Evolutionary conservation across 37 sponge, comb jelly and placozoan species (phyloP).

Genomic region (Halichondria panicea): DNA sequence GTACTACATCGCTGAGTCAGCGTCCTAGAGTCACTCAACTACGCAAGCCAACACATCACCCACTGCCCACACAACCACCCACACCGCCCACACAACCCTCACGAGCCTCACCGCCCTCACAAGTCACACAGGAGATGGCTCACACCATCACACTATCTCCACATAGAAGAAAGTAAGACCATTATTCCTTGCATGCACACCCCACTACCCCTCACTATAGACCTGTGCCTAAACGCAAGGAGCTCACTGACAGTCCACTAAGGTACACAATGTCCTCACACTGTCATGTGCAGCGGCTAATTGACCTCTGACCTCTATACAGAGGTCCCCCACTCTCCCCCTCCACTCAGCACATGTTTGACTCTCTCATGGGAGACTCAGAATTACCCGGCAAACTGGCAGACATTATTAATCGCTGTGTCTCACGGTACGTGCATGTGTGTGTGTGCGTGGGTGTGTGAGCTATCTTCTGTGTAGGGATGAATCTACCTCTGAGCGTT

Average conservation of each 20-base stretch:
- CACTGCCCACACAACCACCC: not conserved
- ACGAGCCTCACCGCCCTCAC: not conserved
- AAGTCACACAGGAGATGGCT: not conserved
- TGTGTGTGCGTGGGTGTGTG: conserved; percentile 5
- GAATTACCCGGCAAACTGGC: conserved; percentile 34
- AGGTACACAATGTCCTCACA: not conserved
- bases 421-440: conserved; percentile 17
- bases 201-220: not conserved
- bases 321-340: conserved; percentile 2
- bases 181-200: not conserved
- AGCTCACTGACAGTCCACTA: no score
- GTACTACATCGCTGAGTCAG: no score
- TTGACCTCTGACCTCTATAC: not conserved
- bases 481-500: not conserved
- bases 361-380: conserved; percentile 13
- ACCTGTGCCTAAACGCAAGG: conserved; percentile 12
- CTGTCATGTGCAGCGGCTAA: not conserved
- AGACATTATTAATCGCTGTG: conserved; percentile 43
- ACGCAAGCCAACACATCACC: not conserved
- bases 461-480: not conserved
- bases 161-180: conserved; percentile 24
- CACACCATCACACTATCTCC: conserved; percentile 5
- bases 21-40: not conserved
- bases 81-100: not conserved
- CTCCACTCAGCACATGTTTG: conserved; percentile 24